Evolutionary conservation across 2,113 vertebrate species (phyloP).

Genomic region (Pollachius pollachius): DNA sequence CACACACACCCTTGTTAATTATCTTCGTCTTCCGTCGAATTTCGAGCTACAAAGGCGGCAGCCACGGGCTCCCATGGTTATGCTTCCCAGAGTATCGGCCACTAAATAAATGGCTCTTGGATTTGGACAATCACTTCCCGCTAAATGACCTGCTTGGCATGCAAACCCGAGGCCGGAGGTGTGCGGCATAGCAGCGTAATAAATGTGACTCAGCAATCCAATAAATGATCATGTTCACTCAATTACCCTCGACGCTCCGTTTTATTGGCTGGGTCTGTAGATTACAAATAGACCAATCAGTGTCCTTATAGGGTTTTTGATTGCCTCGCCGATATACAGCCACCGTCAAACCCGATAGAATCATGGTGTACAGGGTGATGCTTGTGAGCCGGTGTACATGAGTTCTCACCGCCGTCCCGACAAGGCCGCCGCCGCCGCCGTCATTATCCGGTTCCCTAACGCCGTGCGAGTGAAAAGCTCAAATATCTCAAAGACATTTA

Average conservation of each 20-base stretch:
- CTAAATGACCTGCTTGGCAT: constrained; percentile 66
- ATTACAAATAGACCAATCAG: constrained; percentile 41
- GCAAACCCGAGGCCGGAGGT: constrained; percentile 35
- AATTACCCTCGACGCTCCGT: constrained; percentile 52
- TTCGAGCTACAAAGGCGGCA: constrained; percentile 36
- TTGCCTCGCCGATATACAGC: not conserved
- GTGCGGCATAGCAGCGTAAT: constrained; percentile 45
- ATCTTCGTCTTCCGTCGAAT: constrained; percentile 53
- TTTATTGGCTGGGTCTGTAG: constrained; percentile 31
- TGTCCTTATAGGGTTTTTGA: constrained; percentile 18
- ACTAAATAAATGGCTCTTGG: constrained; percentile 54
- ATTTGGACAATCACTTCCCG: constrained; percentile 54
- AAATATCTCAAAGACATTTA: no score
- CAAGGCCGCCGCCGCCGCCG: no score
- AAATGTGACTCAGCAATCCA: constrained; percentile 60
- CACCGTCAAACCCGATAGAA: not conserved
- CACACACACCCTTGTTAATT: constrained; percentile 37
- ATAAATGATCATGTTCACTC: constrained; percentile 56
- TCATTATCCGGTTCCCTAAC: no score
- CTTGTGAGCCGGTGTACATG: no score
- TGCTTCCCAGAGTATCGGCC: constrained; percentile 28
- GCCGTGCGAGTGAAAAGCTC: no score
- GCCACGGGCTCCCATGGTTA: constrained; percentile 40
- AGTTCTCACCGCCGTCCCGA: no score
- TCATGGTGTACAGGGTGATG: not conserved